Base-by-base conservation (phyloP, 2,888 invertebrate genomes). In the Baronia brevicornis region DNA sequence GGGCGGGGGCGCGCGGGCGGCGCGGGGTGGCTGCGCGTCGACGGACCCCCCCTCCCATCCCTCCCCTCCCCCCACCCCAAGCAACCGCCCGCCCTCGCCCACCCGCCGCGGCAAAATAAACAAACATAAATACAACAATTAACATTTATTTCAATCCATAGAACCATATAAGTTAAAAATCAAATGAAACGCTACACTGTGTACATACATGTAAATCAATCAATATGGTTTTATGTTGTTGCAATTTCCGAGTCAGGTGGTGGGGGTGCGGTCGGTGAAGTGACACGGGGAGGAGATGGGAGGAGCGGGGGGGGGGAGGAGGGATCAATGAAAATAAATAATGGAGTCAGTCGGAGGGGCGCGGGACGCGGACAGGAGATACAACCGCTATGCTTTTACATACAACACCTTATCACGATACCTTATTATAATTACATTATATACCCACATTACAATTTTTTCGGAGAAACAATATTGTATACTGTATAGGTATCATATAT, bases 141-240 rank as follows among this genome's bases (percentile, higher is more conserved):
- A 79, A 79, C 75, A 63, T 82, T 80, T 80, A 82, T 80, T 80
- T 80, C 72, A 80, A 77, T 80, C 75, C 80, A 79, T 70, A 77
- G 78, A 77, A 82, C 79, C 79, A 75, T 77, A 75, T 75, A 73
- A 74, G 74, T 78, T 65, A 75, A 70, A n/a, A 71, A 56, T 71
- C 67, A 75, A 77, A 71, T 65, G 63, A 73, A 78, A 70, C 70
- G 70, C 77, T 75, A 79, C 71, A 66, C n/a, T n/a, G n/a, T n/a
- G n/a, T n/a, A n/a, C 60, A 60, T 71, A 74, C 63, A 67, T 55
- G 56, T 60, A 63, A 29, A n/a, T n/a, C n/a, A 67, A 66, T 73
- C 57, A 72, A 68, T 70, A 71, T 74, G 71, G 74, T 73, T 74
- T 66, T 66, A 71, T 66, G 69, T 66, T 65, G 69, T 70, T 68